These are phyloP conservation scores for Cercopithecus mitis DNA, from an alignment of 2,797 vertebrate species.

Conservation along the genomic window DNA sequence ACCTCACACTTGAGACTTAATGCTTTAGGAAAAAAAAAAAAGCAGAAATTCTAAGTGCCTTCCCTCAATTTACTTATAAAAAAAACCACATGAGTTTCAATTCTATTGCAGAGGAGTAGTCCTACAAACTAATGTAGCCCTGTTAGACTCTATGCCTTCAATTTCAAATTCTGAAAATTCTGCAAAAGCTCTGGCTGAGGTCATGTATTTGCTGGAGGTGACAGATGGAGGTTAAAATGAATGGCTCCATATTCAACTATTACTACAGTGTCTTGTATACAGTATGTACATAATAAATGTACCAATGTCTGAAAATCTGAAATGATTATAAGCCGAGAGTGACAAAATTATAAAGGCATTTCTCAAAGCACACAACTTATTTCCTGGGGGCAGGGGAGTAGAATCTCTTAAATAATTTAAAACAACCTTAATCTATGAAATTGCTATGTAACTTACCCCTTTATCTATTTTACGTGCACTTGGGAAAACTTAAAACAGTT, in stretches of 20 bases:
- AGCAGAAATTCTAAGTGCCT: background rate
- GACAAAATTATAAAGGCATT: background rate
- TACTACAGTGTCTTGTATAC: background rate
- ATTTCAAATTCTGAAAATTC: conserved; percentile 22
- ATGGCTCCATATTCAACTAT: background rate
- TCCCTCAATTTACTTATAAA: background rate
- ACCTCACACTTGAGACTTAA: background rate
- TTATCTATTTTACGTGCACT: background rate
- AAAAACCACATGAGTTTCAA: background rate
- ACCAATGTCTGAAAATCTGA: background rate
- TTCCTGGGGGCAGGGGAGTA: background rate
- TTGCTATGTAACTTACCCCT: background rate
- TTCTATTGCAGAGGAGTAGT: background rate
- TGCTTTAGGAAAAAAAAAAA: background rate
- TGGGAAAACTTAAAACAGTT: background rate
- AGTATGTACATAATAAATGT: background rate
- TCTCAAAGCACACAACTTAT: background rate
- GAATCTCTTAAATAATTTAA: background rate
- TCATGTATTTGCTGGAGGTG: background rate
- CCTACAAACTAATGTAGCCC: background rate
- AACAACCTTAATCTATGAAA: background rate
- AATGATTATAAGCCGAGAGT: background rate
- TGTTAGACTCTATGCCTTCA: background rate
- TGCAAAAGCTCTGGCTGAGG: background rate
- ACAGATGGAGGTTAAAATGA: conserved; percentile 17